These are phyloP conservation scores for Pelvicachromis taeniatus DNA, from an alignment of 2,113 vertebrate genomes.

Conservation along the genomic window DNA sequence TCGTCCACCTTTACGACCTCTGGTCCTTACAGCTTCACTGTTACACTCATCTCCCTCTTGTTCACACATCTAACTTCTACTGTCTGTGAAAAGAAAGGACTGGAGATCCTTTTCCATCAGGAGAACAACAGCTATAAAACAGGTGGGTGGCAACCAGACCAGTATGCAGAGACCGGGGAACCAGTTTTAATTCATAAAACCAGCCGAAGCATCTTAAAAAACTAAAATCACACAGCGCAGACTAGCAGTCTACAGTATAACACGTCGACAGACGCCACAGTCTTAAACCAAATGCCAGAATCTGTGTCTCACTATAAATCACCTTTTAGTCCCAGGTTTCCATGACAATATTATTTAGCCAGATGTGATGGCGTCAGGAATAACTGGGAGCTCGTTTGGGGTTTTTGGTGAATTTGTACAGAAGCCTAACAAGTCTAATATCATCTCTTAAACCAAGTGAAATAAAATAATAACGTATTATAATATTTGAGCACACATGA, in stretches of 20 bases:
- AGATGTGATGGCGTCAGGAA: no score
- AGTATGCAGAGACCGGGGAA: rapidly evolving
- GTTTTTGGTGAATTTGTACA: neutral
- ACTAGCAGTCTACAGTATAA: neutral
- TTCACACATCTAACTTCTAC: rapidly evolving
- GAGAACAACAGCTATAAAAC: rapidly evolving
- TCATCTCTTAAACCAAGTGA: no score
- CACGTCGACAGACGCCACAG: no score
- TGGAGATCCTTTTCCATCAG: neutral
- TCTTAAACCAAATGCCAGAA: no score
- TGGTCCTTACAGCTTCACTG: neutral
- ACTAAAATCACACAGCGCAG: rapidly evolving
- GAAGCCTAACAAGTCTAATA: no score
- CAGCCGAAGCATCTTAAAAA: neutral
- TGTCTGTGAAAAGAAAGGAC: neutral
- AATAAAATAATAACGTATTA: no score
- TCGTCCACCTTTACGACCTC: neutral
- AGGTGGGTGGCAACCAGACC: rapidly evolving
- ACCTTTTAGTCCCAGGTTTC: no score
- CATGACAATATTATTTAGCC: no score
- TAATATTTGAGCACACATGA: rapidly evolving
- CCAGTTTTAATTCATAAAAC: rapidly evolving
- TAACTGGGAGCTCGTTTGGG: no score
- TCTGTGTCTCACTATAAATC: no score
- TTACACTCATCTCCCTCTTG: neutral